phyloP scores from a whole-genome alignment of 2,797 vertebrate genomes.

The Sciurus carolinensis region DNA sequence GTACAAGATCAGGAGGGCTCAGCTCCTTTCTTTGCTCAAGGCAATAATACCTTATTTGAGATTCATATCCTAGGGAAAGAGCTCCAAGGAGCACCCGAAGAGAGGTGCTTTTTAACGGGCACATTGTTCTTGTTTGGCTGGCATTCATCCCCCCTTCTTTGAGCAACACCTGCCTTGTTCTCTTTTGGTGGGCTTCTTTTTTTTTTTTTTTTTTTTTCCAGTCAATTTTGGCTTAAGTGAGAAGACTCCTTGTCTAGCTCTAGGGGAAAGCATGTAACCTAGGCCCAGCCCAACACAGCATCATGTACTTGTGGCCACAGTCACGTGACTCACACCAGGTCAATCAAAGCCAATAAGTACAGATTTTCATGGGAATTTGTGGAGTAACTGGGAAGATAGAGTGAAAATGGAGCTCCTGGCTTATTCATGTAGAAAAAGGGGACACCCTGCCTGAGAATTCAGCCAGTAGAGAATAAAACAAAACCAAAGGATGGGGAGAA shows the following conservation, averaged over 20 bases:
- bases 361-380: background rate
- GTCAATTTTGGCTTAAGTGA: background rate
- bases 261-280: background rate
- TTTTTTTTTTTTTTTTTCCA: background rate
- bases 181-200: background rate
- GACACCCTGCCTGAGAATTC: background rate
- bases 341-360: background rate
- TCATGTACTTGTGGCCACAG: background rate
- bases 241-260: background rate
- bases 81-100: background rate
- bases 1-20: background rate
- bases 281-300: background rate
- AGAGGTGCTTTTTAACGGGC: background rate
- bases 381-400: background rate
- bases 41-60: background rate
- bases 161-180: background rate
- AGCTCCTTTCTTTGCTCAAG: background rate
- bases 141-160: background rate
- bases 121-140: background rate
- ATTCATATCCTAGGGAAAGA: background rate
- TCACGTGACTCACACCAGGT: background rate
- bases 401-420: background rate
- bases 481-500: background rate
- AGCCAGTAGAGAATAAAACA: conserved; percentile 32
- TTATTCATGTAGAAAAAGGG: background rate